Base-by-base conservation (phyloP, 2,888 invertebrate species). In the Phorcus lineatus region DNA sequence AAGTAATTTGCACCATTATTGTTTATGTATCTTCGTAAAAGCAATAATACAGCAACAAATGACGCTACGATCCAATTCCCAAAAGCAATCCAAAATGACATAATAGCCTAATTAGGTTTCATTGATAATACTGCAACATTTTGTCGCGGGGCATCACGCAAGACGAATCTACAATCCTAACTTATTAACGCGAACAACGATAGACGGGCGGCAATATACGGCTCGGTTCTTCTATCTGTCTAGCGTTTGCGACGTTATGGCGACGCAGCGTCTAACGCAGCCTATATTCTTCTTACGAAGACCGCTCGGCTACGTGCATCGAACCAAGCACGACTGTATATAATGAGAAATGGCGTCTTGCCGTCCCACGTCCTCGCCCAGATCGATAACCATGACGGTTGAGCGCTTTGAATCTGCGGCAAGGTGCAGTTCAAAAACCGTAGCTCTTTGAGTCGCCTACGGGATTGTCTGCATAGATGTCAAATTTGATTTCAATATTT, bases 401-500 rank as follows among this genome's bases (percentile, higher is more conserved):
- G 24, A 70, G 16, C 36, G 70, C 70, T 70, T 70, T 70, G 70
- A 70, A 70, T 70, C 6, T 70, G 70, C 40, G 36, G 36, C 70
- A 40, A 40, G 70, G 70, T 70, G 40, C 70, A 70, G 70, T 70
- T 70, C 31, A 70, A 70, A 70, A 70, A 70, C 70, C 36, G 2
- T 36, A 16, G 70, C 70, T 70, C 70, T 70, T 70, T 70, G 70
- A 70, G 70, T 70, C 70, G 70, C 70, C 70, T 40, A 36, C 24
- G 36, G 40, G 31, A 70, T 31, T 70, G 70, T 70, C 70, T 70
- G 70, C 40, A 36, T 70, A 70, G 70, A 70, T 70, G 70, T 70
- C 70, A 70, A 70, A 70, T 70, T 70, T 70, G 70, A 70, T 70
- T 70, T 70, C 70, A 70, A 70, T 70, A 70, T 70, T 70, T 70